Base-by-base conservation (phyloP, 2,888 invertebrate genomes). In the Eubasilissa splendida region DNA sequence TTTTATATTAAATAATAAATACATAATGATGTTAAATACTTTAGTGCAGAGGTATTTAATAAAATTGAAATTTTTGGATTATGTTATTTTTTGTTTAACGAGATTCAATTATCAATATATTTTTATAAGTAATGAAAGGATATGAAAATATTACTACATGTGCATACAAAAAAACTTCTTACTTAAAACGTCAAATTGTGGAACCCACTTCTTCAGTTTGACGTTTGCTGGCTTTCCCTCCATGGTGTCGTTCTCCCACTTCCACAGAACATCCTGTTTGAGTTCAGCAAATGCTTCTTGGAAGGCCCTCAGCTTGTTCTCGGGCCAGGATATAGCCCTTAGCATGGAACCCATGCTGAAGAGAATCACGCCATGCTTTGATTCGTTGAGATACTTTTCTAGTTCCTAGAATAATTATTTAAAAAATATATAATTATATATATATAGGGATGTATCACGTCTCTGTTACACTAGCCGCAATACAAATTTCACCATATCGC, bases 211-310 rank as follows among this genome's bases (percentile, higher is more conserved):
- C n/a, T 93, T 93, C 0, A 95, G 89, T 86, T 93, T 93, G 0
- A 96, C 94, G 86, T 96, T 96, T 0, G 92, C 88, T 0, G 96
- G 94, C 68, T 95, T 88, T 85, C 95, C 94, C 11, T 93, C 92
- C 90, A 95, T 92, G 83, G 93, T 93, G 14, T 91, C 91, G 0
- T 92, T 93, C 85, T 96, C 96, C 88, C 95, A 96, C 87, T 96
- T 96, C 96, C 96, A 96, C 0, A 96, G 87, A 22, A 96, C 94
- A 84, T 95, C 92, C 86, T 95, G 95, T 0, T 96, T 95, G 58
- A 96, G 88, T 52, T 93, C 93, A 0, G 94, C 92, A 85, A 96
- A 93, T 0, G 95, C 96, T 59, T 93, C 91, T 22, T 96, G 91
- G 76, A 96, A 91, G 85, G 95, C 90, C 54, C 91, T 91, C 77